Percentiles rank a stretch among this genome's conserved stretches.
These are phyloP conservation scores for Eupeodes luniger DNA, from an alignment of 2,888 invertebrate species.

Conservation along the genomic window DNA sequence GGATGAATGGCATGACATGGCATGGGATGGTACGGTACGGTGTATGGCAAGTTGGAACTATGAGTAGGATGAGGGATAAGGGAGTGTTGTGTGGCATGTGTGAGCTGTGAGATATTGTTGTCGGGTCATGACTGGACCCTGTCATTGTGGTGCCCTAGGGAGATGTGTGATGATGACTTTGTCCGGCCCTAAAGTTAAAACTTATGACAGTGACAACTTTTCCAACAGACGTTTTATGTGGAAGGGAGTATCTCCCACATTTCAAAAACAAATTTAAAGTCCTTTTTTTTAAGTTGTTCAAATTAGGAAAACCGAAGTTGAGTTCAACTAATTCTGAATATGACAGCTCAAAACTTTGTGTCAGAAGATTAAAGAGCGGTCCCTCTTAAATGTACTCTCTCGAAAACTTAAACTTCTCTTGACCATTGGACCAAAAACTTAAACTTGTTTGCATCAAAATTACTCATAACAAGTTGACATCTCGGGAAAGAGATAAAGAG, in stretches of 20 bases:
- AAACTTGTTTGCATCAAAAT: too few species aligned
- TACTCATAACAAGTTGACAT: too few species aligned
- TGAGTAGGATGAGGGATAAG: neutral
- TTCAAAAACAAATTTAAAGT: neutral
- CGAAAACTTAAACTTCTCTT: too few species aligned
- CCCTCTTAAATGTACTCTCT: too few species aligned
- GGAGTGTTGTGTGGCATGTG: conserved; percentile 13
- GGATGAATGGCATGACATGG: neutral
- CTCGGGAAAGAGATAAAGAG: neutral
- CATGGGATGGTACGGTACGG: neutral
- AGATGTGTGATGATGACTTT: conserved; percentile 31
- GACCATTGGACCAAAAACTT: too few species aligned
- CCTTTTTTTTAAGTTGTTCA: too few species aligned
- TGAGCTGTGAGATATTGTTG: conserved; percentile 28
- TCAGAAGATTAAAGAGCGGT: too few species aligned
- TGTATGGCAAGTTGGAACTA: neutral
- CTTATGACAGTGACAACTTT: conserved; percentile 30
- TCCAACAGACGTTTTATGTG: neutral
- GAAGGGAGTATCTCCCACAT: neutral
- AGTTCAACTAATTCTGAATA: too few species aligned
- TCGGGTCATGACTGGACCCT: conserved; percentile 34
- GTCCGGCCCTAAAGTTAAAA: conserved; percentile 14
- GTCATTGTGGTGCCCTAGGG: conserved; percentile 17
- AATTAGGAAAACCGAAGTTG: too few species aligned
- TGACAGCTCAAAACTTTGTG: too few species aligned